These are phyloP conservation scores for Odontamblyopus rebecca DNA, from an alignment of 2,797 vertebrate genomes.

Conservation along the genomic window DNA sequence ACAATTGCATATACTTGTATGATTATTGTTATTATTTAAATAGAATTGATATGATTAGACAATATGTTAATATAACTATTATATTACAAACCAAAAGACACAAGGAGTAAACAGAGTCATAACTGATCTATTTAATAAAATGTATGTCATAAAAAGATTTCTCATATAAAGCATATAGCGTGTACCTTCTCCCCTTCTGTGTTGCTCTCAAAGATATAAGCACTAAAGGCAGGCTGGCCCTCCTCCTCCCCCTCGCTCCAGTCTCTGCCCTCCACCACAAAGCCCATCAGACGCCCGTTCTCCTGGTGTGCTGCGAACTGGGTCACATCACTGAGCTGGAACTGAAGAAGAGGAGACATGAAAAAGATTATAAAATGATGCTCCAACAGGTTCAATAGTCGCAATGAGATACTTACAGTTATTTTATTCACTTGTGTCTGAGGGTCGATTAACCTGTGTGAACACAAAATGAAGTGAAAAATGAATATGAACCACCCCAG, in stretches of 20 bases:
- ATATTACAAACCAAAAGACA: no score
- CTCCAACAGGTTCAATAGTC: not conserved
- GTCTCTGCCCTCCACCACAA: constrained; percentile 84
- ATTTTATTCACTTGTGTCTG: constrained; percentile 95
- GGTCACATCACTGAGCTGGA: constrained; percentile 87
- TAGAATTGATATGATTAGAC: no score
- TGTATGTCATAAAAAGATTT: no score
- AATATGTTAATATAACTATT: no score
- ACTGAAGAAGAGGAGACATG: constrained; percentile 70
- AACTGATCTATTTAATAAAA: no score
- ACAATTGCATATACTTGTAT: no score
- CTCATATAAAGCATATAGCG: rapidly evolving
- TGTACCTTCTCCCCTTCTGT: constrained; percentile 96
- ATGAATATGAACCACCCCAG: no score
- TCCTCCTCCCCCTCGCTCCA: constrained; percentile 70
- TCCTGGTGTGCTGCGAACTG: constrained; percentile 95
- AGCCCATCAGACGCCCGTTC: constrained; percentile 92
- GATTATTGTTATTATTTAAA: no score
- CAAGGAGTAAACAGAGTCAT: no score
- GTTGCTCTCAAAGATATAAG: constrained; percentile 96
- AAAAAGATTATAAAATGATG: not conserved
- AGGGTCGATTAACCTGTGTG: constrained; percentile 91
- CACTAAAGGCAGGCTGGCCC: constrained; percentile 83
- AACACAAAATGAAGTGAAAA: not conserved
- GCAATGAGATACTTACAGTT: constrained; percentile 82